Evolutionary conservation across 1,140 invertebrate genomes (phyloP).

Genomic region (Drosophila athabasca): DNA sequence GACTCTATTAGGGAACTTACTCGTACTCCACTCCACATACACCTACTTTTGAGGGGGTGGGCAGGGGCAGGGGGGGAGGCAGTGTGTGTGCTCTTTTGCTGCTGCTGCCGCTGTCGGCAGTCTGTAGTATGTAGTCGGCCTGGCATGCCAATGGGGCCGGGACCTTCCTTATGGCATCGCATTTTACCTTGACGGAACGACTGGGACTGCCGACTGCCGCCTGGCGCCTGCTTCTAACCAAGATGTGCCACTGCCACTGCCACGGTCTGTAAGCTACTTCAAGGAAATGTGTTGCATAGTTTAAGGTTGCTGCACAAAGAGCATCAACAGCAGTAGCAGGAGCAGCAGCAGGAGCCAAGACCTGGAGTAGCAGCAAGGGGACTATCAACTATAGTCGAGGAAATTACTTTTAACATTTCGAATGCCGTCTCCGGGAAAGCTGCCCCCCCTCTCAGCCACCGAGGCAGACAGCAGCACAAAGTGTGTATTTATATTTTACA

Average conservation of each 20-base stretch:
- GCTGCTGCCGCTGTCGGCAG: background rate
- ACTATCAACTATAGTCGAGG: slow-evolving; percentile 75
- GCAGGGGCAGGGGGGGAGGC: too few relatives aligned
- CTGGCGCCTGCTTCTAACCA: too few relatives aligned
- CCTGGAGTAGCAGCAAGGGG: slow-evolving; percentile 35
- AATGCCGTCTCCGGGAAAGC: slow-evolving; percentile 46
- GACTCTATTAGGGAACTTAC: slow-evolving; percentile 44
- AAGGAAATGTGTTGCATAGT: slow-evolving; percentile 70
- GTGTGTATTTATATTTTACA: slow-evolving; percentile 63
- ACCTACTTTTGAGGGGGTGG: background rate
- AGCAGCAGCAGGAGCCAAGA: slow-evolving; percentile 11
- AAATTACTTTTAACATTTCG: slow-evolving; percentile 80
- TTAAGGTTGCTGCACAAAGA: slow-evolving; percentile 50
- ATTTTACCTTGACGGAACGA: slow-evolving; percentile 16
- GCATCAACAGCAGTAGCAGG: slow-evolving; percentile 31
- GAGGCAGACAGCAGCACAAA: slow-evolving; percentile 42
- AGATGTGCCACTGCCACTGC: background rate
- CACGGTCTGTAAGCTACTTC: slow-evolving; percentile 57
- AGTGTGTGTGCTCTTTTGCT: slow-evolving; percentile 38
- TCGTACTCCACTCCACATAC: background rate
- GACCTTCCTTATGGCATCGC: slow-evolving; percentile 6
- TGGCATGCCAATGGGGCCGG: background rate
- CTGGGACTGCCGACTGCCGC: slow-evolving; percentile 1
- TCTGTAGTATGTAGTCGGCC: background rate
- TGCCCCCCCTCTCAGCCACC: slow-evolving; percentile 1